phyloP scores from a whole-genome alignment of 2,113 vertebrate genomes.

The Albula goreensis region DNA sequence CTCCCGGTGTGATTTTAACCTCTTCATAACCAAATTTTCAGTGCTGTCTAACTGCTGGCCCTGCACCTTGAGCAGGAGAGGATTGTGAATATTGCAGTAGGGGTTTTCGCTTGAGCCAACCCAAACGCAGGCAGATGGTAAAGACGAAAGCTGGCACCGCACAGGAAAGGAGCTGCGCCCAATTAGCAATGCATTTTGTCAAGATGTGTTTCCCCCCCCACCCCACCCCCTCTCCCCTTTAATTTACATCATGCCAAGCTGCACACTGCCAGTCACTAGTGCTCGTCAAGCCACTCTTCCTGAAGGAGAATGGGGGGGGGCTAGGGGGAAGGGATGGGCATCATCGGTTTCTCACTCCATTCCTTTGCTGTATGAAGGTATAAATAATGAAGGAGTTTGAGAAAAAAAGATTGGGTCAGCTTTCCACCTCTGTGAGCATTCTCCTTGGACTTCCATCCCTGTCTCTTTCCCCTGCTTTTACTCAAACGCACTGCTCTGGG shows the following conservation, averaged over 20 bases:
- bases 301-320: neutral
- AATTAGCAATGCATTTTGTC: conserved; percentile 34
- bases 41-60: neutral
- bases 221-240: neutral
- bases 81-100: neutral
- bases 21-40: neutral
- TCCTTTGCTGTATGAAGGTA: neutral
- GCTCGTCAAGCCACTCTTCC: neutral
- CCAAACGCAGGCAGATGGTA: conserved; percentile 9
- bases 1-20: neutral
- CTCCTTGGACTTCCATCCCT: neutral
- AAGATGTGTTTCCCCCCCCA: conserved; percentile 6
- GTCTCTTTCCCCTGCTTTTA: neutral
- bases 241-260: conserved; percentile 7
- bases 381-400: conserved; percentile 5
- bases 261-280: neutral
- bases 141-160: conserved; percentile 15
- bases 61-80: neutral
- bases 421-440: neutral
- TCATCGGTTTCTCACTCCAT: neutral
- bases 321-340: neutral
- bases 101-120: conserved; percentile 16
- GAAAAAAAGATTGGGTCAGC: neutral
- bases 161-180: conserved; percentile 9
- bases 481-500: neutral